These are phyloP conservation scores for Drosophila ochracea DNA, from an alignment of 2,888 invertebrate species.

Conservation along the genomic window DNA sequence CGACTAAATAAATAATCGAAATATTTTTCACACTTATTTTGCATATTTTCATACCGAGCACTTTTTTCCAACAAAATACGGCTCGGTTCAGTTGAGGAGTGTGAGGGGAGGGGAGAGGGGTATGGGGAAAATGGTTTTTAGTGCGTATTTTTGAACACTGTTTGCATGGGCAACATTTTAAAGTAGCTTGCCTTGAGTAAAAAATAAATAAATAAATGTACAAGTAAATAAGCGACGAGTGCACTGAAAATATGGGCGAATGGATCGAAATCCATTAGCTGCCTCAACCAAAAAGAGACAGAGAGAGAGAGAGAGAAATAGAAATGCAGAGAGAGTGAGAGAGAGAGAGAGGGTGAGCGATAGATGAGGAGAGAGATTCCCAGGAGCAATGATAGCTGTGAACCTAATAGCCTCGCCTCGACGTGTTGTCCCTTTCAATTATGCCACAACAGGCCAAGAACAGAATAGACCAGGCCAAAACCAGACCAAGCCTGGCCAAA, in stretches of 20 bases:
- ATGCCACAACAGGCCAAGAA: conserved; percentile 46
- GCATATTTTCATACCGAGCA: conserved; percentile 55
- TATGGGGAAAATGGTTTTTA: conserved; percentile 20
- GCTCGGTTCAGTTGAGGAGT: not conserved
- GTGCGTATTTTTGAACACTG: conserved; percentile 33
- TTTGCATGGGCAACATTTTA: conserved; percentile 56
- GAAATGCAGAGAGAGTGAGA: not conserved
- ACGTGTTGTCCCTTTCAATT: conserved; percentile 82
- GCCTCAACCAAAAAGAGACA: not conserved
- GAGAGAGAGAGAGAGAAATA: not conserved
- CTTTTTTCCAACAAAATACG: conserved; percentile 2
- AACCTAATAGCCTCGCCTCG: conserved; percentile 77
- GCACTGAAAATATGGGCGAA: conserved; percentile 29
- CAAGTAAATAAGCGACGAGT: conserved; percentile 50
- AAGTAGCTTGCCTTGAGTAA: conserved; percentile 67
- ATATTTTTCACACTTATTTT: conserved; percentile 74
- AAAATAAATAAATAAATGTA: conserved; percentile 70
- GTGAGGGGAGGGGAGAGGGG: not conserved
- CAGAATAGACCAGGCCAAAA: not conserved
- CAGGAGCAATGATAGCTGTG: conserved; percentile 76
- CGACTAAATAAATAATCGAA: conserved; percentile 63
- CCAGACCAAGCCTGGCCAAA: not conserved
- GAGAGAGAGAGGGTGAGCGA: not conserved
- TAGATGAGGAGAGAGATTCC: conserved; percentile 37
- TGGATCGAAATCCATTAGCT: conserved; percentile 73